phyloP scores from a whole-genome alignment of 2,797 vertebrate species.

The Gambelia wislizenii region DNA sequence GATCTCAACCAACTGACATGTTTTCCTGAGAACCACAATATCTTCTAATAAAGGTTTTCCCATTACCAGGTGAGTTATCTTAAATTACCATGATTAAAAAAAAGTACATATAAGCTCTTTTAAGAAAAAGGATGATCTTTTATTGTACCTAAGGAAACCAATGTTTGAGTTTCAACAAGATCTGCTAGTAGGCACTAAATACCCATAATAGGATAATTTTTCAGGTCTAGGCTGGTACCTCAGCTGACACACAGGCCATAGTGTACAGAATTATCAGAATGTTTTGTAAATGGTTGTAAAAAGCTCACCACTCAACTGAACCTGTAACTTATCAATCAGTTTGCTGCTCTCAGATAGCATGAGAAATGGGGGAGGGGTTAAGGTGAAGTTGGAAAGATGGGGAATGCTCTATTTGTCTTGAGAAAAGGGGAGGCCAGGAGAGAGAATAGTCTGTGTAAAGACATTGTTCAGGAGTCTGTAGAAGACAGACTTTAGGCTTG shows the following conservation, averaged over 20 bases:
- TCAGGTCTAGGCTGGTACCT: background rate
- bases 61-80: too few relatives aligned
- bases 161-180: background rate
- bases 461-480: background rate
- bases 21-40: background rate
- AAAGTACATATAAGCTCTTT: background rate
- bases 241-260: background rate
- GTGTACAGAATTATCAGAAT: background rate
- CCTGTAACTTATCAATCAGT: background rate
- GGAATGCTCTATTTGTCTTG: background rate
- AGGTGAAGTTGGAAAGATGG: background rate
- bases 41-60: too few relatives aligned
- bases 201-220: background rate
- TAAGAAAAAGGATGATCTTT: background rate
- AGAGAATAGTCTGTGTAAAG: background rate
- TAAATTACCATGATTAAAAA: too few relatives aligned
- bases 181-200: background rate
- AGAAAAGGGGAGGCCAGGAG: background rate
- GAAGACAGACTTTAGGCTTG: background rate
- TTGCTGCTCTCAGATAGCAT: too few relatives aligned
- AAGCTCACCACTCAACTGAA: background rate
- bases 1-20: background rate
- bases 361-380: background rate
- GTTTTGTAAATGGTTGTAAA: background rate
- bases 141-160: background rate